Base-by-base conservation (phyloP, 2,113 vertebrate species). In the Pionites leucogaster region DNA sequence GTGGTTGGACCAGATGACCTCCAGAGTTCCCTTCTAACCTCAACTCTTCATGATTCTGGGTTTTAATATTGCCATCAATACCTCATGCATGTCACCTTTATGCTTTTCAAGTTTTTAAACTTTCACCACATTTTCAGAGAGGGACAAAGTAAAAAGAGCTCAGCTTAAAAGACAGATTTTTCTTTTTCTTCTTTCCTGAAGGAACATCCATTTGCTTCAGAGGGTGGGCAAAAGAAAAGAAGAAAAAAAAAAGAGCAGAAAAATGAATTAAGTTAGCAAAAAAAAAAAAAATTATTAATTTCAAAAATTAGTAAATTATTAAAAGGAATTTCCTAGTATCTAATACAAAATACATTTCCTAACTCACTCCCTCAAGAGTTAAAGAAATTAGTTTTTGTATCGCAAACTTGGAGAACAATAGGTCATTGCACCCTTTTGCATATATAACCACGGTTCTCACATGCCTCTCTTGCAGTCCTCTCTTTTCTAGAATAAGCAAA, bases 401-500 rank as follows among this genome's bases (percentile, higher is more conserved):
- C 17, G 42, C 20, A 93, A 60, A 72, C 28, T 52, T 62, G 6
- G 24, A 82, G 47, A 90, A 72, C 42, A 92, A 71, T 52, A 82
- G 52, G 82, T 72, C 67, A 72, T 11, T 72, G 35, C 31, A 82
- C n/a, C 7, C 8, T 88, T 93, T 91, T 87, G 28, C 52, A 76
- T 85, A 91, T 91, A 82, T 95, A 79, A 52, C 31, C 44, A 39
- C 4, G 71, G 13, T 31, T 91, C 57, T 82, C 57, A 62, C 17
- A 27, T 69, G 67, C 3, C 17, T 72, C 11, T 93, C 39, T 47
- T 74, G 22, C 10, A 68, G 49, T 74, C 11, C 9, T 70, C 20
- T 55, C n/a, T 76, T 47, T 76, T 86, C 71, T 49, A 74, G 82
- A 92, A 90, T 80, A 93, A 92, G 59, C 44, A 95, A 95, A 92